Evolutionary conservation across 2,888 invertebrate genomes (phyloP).

Genomic region (Acronicta leporina): DNA sequence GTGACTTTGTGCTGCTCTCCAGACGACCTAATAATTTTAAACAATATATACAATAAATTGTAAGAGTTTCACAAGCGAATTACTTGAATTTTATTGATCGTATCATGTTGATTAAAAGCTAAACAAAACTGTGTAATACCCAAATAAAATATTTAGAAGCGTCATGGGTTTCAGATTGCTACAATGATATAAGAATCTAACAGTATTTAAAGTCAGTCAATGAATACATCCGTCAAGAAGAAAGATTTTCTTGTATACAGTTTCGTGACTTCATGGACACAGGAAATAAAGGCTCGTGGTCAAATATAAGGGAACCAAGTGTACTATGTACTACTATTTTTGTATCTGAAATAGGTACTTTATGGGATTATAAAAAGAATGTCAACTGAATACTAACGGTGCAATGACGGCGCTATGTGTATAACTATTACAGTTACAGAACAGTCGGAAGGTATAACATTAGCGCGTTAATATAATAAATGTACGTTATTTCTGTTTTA

Average conservation of each 20-base stretch:
- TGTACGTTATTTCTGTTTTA: slow-evolving; percentile 8
- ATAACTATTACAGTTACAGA: slow-evolving; percentile 35
- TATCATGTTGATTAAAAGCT: slow-evolving; percentile 37
- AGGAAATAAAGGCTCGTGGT: too few relatives aligned
- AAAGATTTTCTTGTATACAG: too few relatives aligned
- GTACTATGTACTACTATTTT: too few relatives aligned
- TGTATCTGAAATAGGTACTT: too few relatives aligned
- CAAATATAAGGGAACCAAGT: too few relatives aligned
- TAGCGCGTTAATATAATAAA: slow-evolving; percentile 28
- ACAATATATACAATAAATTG: slow-evolving; percentile 63
- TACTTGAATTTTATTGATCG: slow-evolving; percentile 26
- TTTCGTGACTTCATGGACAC: too few relatives aligned
- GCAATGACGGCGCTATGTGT: slow-evolving; percentile 39
- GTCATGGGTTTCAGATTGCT: slow-evolving; percentile 1
- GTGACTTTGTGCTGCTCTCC: slow-evolving; percentile 83
- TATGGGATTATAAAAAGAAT: too few relatives aligned
- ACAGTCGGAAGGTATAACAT: slow-evolving; percentile 34
- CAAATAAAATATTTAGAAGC: slow-evolving; percentile 5
- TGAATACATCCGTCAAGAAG: too few relatives aligned
- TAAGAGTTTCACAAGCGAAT: slow-evolving; percentile 43
- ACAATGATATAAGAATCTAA: background rate
- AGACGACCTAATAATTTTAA: slow-evolving; percentile 80
- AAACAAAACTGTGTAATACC: slow-evolving; percentile 10
- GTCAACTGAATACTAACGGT: background rate
- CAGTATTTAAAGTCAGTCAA: too few relatives aligned